Evolutionary conservation across 1,140 invertebrate species (phyloP).

Genomic region (Microplitis mediator): DNA sequence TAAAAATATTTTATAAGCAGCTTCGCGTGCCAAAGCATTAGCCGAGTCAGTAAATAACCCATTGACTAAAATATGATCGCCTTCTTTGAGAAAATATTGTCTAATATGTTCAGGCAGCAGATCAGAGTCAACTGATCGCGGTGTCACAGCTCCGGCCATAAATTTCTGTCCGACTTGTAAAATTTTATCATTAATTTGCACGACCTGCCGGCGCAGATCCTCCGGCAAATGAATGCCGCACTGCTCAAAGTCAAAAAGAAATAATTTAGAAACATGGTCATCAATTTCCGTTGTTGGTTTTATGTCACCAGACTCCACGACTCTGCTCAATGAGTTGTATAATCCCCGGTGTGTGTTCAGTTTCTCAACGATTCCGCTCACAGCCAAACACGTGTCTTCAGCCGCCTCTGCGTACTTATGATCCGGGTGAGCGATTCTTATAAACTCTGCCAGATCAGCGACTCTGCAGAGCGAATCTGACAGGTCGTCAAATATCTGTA

Average conservation of each 20-base stretch:
- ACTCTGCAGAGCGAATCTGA: constrained; percentile 93
- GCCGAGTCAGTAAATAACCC: constrained; percentile 83
- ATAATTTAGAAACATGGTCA: constrained; percentile 83
- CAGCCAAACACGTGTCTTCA: constrained; percentile 82
- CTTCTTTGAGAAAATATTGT: constrained; percentile 75
- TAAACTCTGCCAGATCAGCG: constrained; percentile 94
- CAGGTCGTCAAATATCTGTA: constrained; percentile 92
- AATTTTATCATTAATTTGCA: constrained; percentile 82
- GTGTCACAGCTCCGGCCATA: constrained; percentile 74
- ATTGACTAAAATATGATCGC: constrained; percentile 75
- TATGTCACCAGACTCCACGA: constrained; percentile 74
- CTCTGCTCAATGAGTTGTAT: constrained; percentile 76
- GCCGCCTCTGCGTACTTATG: constrained; percentile 77
- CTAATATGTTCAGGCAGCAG: constrained; percentile 74
- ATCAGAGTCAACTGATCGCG: constrained; percentile 69
- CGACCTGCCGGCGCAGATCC: constrained; percentile 75
- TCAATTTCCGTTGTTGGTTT: constrained; percentile 76
- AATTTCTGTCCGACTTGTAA: constrained; percentile 82
- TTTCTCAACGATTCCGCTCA: constrained; percentile 91
- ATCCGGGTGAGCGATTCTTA: constrained; percentile 88
- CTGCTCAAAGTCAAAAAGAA: constrained; percentile 96
- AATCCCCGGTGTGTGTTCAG: constrained; percentile 88
- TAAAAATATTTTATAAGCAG: constrained; percentile 86
- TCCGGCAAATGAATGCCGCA: constrained; percentile 93
- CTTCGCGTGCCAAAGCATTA: constrained; percentile 81